Evolutionary conservation across 2,888 invertebrate genomes (phyloP), one percentile per base, ranked within the genome.

Genomic region (Orthosia gracilis): DNA sequence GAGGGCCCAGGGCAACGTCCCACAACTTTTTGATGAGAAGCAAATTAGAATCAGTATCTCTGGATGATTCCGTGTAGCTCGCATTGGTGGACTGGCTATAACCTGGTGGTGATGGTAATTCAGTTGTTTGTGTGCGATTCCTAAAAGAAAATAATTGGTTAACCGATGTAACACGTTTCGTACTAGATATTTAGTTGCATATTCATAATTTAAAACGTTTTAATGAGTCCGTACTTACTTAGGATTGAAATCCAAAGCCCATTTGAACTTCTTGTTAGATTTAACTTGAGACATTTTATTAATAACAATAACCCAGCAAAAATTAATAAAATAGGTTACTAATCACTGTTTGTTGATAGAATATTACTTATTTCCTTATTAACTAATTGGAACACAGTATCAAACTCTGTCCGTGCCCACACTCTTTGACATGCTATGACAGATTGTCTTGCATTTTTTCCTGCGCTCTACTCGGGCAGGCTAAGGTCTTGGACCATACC

Each of bases 1-100:
- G 93, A 4, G 99, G 99, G 0, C 98, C 99, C 23, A 99, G 94
- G 0, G 99, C 99, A 68, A 99, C 97, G 92, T 99, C 99, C 99
- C 99, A 99, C 67, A 99, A 98, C 92, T 99, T 99, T 92, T 99
- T 99, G 13, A 98, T 98, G 84, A 99, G 98, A 69, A 99, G 96
- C 88, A 98, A 97, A 93, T 98, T 98, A 0, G 98, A 97, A 92
- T 98, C 98, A 0, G 97, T 97, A 89, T 99, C 99, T 91, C 98
- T 98, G 0, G 98, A 97, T 9, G 98, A 97, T 96, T 99, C 99
- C 3, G 97, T 97, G 86, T 98, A 98, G 88, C 97, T 97, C 62
- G 98, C 97, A 74, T 97, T 97, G 4, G 97, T 97, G 3, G 98
- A 97, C 68, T 98, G 97, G 92, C 97, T 98, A 90, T 98, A 99